A percentile compares a stretch with the other conserved stretches of the same genome.
phyloP scores from a whole-genome alignment of 2,113 vertebrate species.

The Apaloderma vittatum region DNA sequence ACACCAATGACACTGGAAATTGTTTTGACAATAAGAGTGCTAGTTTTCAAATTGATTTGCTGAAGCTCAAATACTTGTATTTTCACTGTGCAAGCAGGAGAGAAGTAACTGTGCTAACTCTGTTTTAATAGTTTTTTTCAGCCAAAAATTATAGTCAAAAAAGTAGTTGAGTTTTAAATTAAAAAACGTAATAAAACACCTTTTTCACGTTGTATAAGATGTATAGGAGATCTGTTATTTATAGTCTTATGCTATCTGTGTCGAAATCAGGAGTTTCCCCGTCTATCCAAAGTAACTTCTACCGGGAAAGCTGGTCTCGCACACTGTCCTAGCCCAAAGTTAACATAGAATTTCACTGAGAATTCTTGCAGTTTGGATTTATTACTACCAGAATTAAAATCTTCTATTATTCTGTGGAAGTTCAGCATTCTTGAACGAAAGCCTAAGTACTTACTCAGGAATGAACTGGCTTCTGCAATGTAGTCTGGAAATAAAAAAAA shows the following conservation, averaged over 20 bases:
- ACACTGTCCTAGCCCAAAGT: not conserved
- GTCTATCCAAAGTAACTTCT: not conserved
- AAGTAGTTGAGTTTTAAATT: not conserved
- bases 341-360: not conserved
- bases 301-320: not conserved
- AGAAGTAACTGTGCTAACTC: constrained; percentile 3
- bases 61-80: not conserved
- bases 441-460: not conserved
- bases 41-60: constrained; percentile 14
- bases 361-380: not conserved
- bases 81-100: not conserved
- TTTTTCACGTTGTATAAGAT: not conserved
- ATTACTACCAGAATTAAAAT: not conserved
- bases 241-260: not conserved
- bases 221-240: not conserved
- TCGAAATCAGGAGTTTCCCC: not conserved
- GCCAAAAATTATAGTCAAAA: not conserved
- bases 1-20: not conserved
- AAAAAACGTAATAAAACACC: not conserved
- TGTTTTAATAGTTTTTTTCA: not conserved
- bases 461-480: not conserved
- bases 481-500: not conserved
- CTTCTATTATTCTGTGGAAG: not conserved
- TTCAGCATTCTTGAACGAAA: not conserved
- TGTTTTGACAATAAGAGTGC: constrained; percentile 20